Percentiles rank a stretch among this genome's conserved stretches.
Conservation (phyloP, 2,113 vertebrate genomes). For the Solea senegalensis region DNA sequence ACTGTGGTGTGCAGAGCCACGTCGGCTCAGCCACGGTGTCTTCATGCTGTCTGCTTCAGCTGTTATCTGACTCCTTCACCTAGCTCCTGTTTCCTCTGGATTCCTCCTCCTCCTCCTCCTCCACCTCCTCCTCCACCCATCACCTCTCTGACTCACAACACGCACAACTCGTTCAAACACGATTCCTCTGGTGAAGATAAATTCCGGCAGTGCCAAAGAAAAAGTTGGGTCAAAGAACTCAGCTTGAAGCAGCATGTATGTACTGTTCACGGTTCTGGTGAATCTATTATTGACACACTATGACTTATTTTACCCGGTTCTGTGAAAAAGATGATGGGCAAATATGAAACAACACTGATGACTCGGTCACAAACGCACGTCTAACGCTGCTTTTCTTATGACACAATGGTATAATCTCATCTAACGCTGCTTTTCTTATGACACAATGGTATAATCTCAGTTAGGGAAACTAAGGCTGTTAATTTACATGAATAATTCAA, state of each 20-base stretch:
- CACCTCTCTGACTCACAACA: slow-evolving; percentile 17
- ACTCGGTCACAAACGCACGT: too few relatives aligned
- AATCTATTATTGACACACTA: background rate
- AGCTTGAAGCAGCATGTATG: slow-evolving; percentile 18
- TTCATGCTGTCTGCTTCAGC: slow-evolving; percentile 20
- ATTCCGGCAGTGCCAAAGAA: slow-evolving; percentile 16
- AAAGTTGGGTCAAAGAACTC: slow-evolving; percentile 7
- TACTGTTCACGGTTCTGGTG: too few relatives aligned
- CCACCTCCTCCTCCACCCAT: background rate
- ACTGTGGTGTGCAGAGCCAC: slow-evolving; percentile 42
- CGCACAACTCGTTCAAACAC: slow-evolving; percentile 25
- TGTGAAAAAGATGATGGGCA: too few relatives aligned
- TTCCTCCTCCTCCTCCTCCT: slow-evolving; percentile 1
- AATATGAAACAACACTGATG: too few relatives aligned
- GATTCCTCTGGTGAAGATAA: slow-evolving; percentile 30
- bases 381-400: too few relatives aligned
- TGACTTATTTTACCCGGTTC: background rate
- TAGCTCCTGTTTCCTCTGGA: slow-evolving; percentile 30
- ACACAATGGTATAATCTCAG: too few relatives aligned
- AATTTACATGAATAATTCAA: too few relatives aligned
- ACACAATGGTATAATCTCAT: too few relatives aligned
- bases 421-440: too few relatives aligned
- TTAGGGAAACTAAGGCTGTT: too few relatives aligned
- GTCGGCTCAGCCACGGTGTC: slow-evolving; percentile 34
- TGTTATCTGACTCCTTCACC: slow-evolving; percentile 34